Conservation (phyloP, 1,140 invertebrate genomes). For the Heliothis subflexa region DNA sequence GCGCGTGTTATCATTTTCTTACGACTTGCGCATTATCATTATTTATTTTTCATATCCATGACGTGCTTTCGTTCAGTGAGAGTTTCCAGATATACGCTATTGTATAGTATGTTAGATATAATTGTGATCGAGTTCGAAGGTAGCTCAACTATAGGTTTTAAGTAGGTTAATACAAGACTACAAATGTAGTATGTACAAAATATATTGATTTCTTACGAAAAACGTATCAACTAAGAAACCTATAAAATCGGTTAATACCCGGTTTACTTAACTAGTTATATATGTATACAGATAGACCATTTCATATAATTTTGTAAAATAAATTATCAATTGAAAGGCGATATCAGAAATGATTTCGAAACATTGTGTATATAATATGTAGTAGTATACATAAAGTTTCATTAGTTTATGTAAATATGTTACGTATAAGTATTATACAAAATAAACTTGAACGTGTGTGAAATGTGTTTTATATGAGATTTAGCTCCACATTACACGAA, state of each 20-base stretch:
- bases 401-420: slow-evolving; percentile 28
- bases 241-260: neutral
- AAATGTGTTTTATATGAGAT: neutral
- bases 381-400: slow-evolving; percentile 50
- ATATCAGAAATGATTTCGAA: slow-evolving; percentile 1
- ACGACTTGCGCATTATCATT: too few relatives aligned
- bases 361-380: slow-evolving; percentile 52
- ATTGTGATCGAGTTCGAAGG: neutral
- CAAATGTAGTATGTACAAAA: slow-evolving; percentile 6
- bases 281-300: neutral
- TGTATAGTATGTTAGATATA: neutral
- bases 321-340: slow-evolving; percentile 11
- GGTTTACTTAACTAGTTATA: slow-evolving; percentile 16
- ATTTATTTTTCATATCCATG: neutral
- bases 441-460: slow-evolving; percentile 7
- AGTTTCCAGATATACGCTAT: neutral
- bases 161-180: slow-evolving; percentile 9
- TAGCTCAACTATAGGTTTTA: slow-evolving; percentile 5
- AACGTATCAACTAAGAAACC: neutral
- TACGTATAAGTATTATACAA: neutral
- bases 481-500: neutral
- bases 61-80: slow-evolving; percentile 9
- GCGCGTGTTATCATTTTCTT: too few relatives aligned
- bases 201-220: neutral
- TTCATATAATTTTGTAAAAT: neutral